Conservation (phyloP, 1,140 invertebrate species). For the Philopotamus ludificatus region DNA sequence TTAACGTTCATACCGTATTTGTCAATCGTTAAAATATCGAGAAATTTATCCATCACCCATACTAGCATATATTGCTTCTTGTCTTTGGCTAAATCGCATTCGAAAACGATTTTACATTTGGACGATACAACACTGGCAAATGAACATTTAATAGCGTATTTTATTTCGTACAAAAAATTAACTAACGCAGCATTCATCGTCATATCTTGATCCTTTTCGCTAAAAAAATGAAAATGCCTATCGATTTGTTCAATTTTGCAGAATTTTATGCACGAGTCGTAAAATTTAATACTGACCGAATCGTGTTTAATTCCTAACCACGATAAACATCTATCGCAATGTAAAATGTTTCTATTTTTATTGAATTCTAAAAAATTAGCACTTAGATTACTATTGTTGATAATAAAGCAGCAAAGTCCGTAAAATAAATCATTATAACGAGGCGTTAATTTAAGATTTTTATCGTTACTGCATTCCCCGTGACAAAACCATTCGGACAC, state of each 20-base stretch:
- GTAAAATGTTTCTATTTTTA: conserved; percentile 49
- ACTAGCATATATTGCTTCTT: conserved; percentile 55
- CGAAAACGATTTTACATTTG: conserved; percentile 53
- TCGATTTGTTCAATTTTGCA: conserved; percentile 42
- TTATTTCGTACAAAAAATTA: conserved; percentile 56
- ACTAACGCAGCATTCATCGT: conserved; percentile 40
- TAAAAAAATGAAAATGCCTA: conserved; percentile 45
- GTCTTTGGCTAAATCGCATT: conserved; percentile 46
- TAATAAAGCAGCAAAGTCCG: conserved; percentile 52
- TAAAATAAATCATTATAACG: conserved; percentile 55
- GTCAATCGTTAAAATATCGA: conserved; percentile 47
- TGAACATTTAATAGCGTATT: conserved; percentile 51
- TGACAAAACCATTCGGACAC: conserved; percentile 61
- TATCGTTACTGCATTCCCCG: conserved; percentile 30
- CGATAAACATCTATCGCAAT: conserved; percentile 57
- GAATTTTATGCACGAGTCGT: conserved; percentile 52
- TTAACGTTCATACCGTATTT: not conserved
- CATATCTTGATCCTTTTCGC: conserved; percentile 35
- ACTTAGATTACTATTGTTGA: conserved; percentile 49
- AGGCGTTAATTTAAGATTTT: conserved; percentile 45
- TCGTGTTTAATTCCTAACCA: conserved; percentile 55
- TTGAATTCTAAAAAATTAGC: conserved; percentile 51
- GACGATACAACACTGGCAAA: conserved; percentile 51
- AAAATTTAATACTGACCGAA: conserved; percentile 49
- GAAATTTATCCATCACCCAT: conserved; percentile 59